Evolutionary conservation across 2,888 invertebrate species (phyloP).

Genomic region (Lycocerus yunnanus): DNA sequence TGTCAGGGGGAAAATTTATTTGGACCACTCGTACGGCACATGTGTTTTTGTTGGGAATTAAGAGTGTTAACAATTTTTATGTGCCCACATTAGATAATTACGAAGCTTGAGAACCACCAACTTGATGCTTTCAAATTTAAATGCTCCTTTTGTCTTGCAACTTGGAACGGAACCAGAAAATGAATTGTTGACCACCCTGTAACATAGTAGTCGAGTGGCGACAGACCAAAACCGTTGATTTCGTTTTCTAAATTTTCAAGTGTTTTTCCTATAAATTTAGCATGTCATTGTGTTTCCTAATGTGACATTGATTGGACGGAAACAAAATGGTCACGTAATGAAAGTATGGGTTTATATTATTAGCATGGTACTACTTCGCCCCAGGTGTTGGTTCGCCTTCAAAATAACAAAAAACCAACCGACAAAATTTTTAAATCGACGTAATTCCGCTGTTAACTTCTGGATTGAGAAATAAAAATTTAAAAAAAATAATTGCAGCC

Average conservation of each 20-base stretch:
- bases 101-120: neutral
- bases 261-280: neutral
- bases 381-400: neutral
- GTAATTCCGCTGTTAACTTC: neutral
- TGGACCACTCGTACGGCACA: slow-evolving; percentile 28
- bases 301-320: neutral
- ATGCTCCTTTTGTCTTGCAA: neutral
- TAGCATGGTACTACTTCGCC: neutral
- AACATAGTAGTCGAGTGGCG: neutral
- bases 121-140: neutral
- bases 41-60: slow-evolving; percentile 23
- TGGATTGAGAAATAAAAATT: neutral
- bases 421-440: neutral
- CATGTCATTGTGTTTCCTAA: neutral
- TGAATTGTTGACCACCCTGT: neutral
- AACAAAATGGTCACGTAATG: slow-evolving; percentile 1
- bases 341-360: neutral
- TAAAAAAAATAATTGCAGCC: no score
- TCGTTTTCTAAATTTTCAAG: neutral
- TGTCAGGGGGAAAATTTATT: slow-evolving; percentile 13
- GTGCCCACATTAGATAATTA: slow-evolving; percentile 22
- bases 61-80: slow-evolving; percentile 25
- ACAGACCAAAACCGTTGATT: neutral
- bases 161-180: neutral
- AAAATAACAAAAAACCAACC: neutral